Evolutionary conservation across 2,797 vertebrate genomes (phyloP).

Genomic region (Phaenicophaeus curvirostris): DNA sequence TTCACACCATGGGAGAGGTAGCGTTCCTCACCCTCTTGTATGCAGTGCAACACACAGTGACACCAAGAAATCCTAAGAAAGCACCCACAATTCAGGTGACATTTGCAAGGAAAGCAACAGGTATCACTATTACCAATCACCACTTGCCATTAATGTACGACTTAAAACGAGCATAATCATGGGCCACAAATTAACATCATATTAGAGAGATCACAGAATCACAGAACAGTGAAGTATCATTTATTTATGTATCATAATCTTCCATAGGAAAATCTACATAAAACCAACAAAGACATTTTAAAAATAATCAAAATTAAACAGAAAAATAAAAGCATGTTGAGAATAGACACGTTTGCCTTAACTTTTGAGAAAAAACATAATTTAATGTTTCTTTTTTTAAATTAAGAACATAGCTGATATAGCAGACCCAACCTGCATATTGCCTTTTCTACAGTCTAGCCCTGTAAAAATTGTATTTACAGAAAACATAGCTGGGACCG

Average conservation of each 20-base stretch:
- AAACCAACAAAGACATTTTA: not conserved
- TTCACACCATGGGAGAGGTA: rapidly evolving
- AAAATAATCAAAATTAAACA: not conserved
- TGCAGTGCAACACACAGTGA: not conserved
- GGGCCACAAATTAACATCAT: not conserved
- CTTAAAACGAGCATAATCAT: not conserved
- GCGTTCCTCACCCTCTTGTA: not conserved
- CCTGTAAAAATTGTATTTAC: not conserved
- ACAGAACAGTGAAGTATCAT: not conserved
- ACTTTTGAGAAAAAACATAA: not conserved
- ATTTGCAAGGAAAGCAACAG: not conserved
- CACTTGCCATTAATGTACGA: not conserved
- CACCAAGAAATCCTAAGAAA: not conserved
- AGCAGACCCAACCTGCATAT: not conserved
- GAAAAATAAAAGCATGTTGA: not conserved
- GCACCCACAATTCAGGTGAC: not conserved
- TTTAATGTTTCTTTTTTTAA: not conserved
- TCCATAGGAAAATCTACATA: not conserved
- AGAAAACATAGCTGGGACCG: not conserved
- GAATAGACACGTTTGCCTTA: not conserved
- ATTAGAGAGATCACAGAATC: not conserved
- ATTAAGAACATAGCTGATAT: not conserved
- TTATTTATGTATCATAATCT: not conserved
- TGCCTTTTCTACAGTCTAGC: not conserved
- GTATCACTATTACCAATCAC: not conserved